Conservation (phyloP, 2,888 invertebrate species). For the Congeria kusceri region DNA sequence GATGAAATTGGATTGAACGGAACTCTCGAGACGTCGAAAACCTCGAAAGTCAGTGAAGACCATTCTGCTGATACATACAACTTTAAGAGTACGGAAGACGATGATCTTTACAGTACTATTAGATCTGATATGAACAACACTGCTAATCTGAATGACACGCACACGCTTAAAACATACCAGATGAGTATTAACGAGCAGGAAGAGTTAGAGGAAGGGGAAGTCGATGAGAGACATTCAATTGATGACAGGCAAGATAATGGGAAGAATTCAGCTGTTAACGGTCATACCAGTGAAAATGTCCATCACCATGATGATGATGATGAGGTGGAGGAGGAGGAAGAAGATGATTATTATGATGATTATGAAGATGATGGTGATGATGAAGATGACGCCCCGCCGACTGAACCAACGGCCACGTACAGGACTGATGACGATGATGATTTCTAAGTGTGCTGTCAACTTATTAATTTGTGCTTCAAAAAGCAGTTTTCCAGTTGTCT, state of each 20-base stretch:
- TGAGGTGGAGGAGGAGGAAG: constrained; percentile 42
- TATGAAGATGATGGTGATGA: constrained; percentile 58
- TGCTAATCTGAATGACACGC: constrained; percentile 66
- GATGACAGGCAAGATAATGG: neutral
- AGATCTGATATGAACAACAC: constrained; percentile 65
- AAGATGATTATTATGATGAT: constrained; percentile 50
- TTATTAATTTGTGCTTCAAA: no score
- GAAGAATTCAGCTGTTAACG: neutral
- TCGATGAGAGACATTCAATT: constrained; percentile 5
- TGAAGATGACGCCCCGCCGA: constrained; percentile 43
- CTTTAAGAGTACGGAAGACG: constrained; percentile 67
- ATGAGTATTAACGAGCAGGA: constrained; percentile 68
- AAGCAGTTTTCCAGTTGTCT: no score
- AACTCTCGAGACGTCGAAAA: constrained; percentile 52
- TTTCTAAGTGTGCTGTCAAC: no score
- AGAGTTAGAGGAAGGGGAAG: constrained; percentile 52
- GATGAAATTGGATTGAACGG: constrained; percentile 38
- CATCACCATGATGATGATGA: constrained; percentile 31
- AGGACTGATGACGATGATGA: constrained; percentile 63
- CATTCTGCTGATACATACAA: constrained; percentile 68
- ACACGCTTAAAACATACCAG: constrained; percentile 73
- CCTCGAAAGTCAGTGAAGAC: constrained; percentile 56
- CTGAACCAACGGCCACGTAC: constrained; percentile 56
- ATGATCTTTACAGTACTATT: constrained; percentile 70
- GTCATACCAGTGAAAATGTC: constrained; percentile 9